Evolutionary conservation across 2,888 invertebrate species (phyloP).

Genomic region (Meghimatium bilineatum): DNA sequence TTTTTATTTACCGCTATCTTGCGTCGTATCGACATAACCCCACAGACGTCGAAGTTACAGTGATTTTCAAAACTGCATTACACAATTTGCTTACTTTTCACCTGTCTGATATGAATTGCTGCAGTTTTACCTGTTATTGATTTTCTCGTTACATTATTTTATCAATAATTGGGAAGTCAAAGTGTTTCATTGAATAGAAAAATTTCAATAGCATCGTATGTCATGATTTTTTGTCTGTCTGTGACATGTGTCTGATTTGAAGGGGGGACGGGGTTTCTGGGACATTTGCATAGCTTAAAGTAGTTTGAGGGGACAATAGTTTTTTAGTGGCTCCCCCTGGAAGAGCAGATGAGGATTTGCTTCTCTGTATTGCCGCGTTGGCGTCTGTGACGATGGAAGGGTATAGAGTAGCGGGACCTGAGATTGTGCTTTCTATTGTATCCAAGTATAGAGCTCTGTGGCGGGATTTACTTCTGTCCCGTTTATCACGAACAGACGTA

Average conservation of each 20-base stretch:
- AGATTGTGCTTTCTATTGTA: constrained; percentile 13
- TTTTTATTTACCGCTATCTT: too few species aligned
- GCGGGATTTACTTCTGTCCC: neutral
- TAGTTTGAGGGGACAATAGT: neutral
- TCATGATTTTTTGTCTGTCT: constrained; percentile 29
- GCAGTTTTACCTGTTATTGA: too few species aligned
- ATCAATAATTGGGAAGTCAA: too few species aligned
- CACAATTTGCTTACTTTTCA: too few species aligned
- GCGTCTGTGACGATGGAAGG: constrained; percentile 37
- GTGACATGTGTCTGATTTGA: neutral
- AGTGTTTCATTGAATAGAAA: neutral
- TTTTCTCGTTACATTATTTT: too few species aligned
- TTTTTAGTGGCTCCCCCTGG: neutral
- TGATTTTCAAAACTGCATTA: too few species aligned
- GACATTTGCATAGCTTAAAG: constrained; percentile 35
- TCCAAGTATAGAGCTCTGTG: neutral
- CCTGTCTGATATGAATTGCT: too few species aligned
- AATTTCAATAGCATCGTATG: neutral
- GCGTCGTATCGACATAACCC: too few species aligned
- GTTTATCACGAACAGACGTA: constrained; percentile 17
- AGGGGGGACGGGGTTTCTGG: constrained; percentile 9
- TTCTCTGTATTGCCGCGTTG: constrained; percentile 46
- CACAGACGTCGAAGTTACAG: too few species aligned
- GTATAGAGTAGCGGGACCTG: constrained; percentile 44
- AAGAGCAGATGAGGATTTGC: constrained; percentile 40